These are phyloP conservation scores for Pyrrhia umbra DNA, from an alignment of 2,888 invertebrate genomes.

Conservation along the genomic window DNA sequence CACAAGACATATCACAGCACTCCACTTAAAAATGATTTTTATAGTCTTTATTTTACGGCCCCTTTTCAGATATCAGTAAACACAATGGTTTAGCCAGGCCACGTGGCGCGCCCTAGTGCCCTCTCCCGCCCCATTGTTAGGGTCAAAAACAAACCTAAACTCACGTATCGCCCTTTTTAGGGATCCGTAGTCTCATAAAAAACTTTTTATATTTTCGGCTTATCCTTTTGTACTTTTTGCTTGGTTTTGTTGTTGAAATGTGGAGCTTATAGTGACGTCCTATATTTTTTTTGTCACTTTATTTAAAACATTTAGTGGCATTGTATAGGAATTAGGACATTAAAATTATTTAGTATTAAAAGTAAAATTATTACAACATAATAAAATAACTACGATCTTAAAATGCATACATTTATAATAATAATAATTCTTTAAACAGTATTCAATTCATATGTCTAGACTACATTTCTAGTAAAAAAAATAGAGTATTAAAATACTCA, in stretches of 20 bases:
- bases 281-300: too few species aligned
- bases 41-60: constrained; percentile 19
- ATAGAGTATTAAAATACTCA: too few species aligned
- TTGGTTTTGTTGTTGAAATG: background rate
- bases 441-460: too few species aligned
- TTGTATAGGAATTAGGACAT: too few species aligned
- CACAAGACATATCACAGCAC: constrained; percentile 6
- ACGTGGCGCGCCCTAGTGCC: constrained; percentile 79
- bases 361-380: too few species aligned
- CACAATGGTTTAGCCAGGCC: constrained; percentile 68
- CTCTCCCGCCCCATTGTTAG: constrained; percentile 77
- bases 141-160: constrained; percentile 85
- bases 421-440: too few species aligned
- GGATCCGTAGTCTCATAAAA: constrained; percentile 12
- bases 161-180: constrained; percentile 76
- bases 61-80: constrained; percentile 34
- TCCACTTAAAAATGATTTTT: constrained; percentile 30
- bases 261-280: too few species aligned
- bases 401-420: too few species aligned
- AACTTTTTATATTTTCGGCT: background rate
- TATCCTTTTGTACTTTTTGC: background rate
- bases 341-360: too few species aligned
- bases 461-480: too few species aligned
- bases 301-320: too few species aligned
- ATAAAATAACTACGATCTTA: too few species aligned